phyloP scores from a whole-genome alignment of 2,888 invertebrate species.

The Crepidodera aurea region DNA sequence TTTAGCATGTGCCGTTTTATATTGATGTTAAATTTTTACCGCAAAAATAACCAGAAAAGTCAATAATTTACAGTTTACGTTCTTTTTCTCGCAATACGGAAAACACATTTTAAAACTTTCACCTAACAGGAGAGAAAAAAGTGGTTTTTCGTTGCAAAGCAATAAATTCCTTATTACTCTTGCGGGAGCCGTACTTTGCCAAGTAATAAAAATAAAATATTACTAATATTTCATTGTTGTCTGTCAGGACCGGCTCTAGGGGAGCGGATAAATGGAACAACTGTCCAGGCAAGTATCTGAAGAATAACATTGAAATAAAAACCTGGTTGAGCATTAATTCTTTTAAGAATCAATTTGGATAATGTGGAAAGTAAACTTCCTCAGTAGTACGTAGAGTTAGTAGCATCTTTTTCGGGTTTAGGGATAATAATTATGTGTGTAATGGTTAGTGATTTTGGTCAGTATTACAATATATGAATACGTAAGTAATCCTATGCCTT shows the following conservation, averaged over 20 bases:
- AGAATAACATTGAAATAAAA: too few relatives aligned
- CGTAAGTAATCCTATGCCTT: too few relatives aligned
- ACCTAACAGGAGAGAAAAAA: not conserved
- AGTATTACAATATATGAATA: too few relatives aligned
- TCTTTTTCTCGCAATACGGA: not conserved
- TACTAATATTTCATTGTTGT: not conserved
- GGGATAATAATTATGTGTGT: too few relatives aligned
- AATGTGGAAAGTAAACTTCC: too few relatives aligned
- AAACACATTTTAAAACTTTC: not conserved
- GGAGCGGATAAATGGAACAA: not conserved
- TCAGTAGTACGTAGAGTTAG: too few relatives aligned
- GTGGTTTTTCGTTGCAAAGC: not conserved
- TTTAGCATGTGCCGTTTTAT: not conserved
- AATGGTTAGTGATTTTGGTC: too few relatives aligned
- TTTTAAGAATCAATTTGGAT: too few relatives aligned
- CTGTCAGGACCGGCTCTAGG: not conserved
- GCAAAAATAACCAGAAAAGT: not conserved
- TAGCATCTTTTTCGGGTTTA: too few relatives aligned
- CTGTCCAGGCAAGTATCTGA: too few relatives aligned
- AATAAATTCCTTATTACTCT: not conserved
- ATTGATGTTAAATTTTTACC: not conserved
- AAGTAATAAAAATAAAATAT: slow-evolving; percentile 4
- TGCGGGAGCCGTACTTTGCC: not conserved
- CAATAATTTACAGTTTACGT: not conserved
- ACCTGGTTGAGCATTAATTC: too few relatives aligned